Evolutionary conservation across 2,113 vertebrate species (phyloP).

Genomic region (Ictalurus punctatus): DNA sequence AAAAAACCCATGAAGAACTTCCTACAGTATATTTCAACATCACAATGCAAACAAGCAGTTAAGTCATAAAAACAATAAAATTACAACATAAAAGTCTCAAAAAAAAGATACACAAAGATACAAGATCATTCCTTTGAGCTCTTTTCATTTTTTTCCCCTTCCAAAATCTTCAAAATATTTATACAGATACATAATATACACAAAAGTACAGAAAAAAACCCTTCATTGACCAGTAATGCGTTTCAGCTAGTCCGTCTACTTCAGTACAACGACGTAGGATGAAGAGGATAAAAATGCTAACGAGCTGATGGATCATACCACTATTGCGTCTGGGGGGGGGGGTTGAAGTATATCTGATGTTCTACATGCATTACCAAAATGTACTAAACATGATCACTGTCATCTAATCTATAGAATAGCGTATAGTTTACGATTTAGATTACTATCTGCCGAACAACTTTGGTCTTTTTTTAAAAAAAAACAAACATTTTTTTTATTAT

Average conservation of each 20-base stretch:
- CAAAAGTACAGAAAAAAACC: constrained; percentile 42
- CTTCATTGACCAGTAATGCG: constrained; percentile 35
- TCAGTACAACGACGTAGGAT: constrained; percentile 16
- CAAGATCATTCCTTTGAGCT: constrained; percentile 18
- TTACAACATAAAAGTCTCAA: constrained; percentile 59
- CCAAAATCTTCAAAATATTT: constrained; percentile 58
- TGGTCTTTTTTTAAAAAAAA: constrained; percentile 33
- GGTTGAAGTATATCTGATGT: not conserved
- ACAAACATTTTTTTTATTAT: not conserved
- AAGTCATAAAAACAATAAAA: constrained; percentile 57
- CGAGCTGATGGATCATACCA: constrained; percentile 35
- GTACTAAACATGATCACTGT: constrained; percentile 13
- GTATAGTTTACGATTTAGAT: not conserved
- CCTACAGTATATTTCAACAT: constrained; percentile 61
- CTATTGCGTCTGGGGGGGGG: not conserved
- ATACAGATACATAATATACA: constrained; percentile 62
- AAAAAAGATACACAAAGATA: constrained; percentile 37
- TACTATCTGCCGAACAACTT: constrained; percentile 28
- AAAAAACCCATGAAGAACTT: constrained; percentile 16
- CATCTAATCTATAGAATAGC: constrained; percentile 26
- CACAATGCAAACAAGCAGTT: constrained; percentile 55
- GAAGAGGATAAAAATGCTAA: constrained; percentile 13
- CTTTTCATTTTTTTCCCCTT: constrained; percentile 37
- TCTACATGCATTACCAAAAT: constrained; percentile 13
- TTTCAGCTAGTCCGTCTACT: constrained; percentile 44